phyloP scores from a whole-genome alignment of 2,888 invertebrate genomes.

The Cephalotes varians region DNA sequence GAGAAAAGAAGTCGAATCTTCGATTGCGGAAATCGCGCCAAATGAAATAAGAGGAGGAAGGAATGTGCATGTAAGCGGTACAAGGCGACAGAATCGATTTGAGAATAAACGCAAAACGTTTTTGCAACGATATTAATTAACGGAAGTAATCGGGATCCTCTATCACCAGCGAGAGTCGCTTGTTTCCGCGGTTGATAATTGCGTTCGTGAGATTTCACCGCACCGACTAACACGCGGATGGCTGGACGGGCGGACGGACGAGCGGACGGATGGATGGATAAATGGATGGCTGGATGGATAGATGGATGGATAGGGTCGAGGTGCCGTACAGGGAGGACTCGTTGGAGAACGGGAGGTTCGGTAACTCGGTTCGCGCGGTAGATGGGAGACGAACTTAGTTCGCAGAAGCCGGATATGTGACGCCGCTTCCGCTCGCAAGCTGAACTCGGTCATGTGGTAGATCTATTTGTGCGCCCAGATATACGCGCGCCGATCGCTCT shows the following conservation, averaged over 20 bases:
- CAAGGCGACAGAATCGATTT: conserved; percentile 34
- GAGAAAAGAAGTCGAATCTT: not conserved
- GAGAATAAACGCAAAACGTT: conserved; percentile 50
- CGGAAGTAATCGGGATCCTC: conserved; percentile 62
- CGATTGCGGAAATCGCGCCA: conserved; percentile 14
- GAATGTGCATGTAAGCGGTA: not conserved
- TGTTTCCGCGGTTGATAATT: conserved; percentile 76
- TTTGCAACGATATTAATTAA: conserved; percentile 60
- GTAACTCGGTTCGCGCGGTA: conserved; percentile 33
- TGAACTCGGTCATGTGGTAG: conserved; percentile 69
- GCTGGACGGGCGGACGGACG: conserved; percentile 44
- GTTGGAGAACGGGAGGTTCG: conserved; percentile 26
- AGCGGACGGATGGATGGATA: conserved; percentile 9
- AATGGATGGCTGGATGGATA: conserved; percentile 17
- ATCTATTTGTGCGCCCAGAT: conserved; percentile 64
- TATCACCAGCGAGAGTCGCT: conserved; percentile 51
- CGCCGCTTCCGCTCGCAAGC: conserved; percentile 79
- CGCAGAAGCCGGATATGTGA: conserved; percentile 80
- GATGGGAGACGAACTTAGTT: conserved; percentile 75
- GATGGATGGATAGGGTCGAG: conserved; percentile 49
- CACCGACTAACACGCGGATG: conserved; percentile 57
- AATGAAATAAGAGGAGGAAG: conserved; percentile 10
- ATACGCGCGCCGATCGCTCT: conserved; percentile 63
- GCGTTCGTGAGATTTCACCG: conserved; percentile 72
- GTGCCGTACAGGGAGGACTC: not conserved